Percentiles rank a stretch among this genome's conserved stretches.
These are phyloP conservation scores for Phaetusa simplex DNA, from an alignment of 2,113 vertebrate species.

Conservation along the genomic window DNA sequence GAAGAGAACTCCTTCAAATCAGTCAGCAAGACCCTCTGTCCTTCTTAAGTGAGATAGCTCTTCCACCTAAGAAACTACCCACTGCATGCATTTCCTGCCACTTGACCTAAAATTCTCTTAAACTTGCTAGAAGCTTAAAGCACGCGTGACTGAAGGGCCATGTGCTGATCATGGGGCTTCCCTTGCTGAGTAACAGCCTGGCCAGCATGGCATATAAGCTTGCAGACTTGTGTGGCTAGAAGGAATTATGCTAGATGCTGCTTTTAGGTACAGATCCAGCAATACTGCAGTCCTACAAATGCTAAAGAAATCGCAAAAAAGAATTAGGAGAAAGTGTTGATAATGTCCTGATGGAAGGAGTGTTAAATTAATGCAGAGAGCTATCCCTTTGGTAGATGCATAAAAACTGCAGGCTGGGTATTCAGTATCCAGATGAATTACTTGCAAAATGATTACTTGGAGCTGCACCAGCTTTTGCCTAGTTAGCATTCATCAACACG, in stretches of 20 bases:
- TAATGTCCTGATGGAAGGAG: background rate
- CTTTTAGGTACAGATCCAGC: background rate
- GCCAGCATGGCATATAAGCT: background rate
- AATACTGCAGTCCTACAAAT: background rate
- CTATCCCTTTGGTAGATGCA: background rate
- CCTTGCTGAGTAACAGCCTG: background rate
- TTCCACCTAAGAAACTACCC: background rate
- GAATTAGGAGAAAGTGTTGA: background rate
- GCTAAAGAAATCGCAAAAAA: background rate
- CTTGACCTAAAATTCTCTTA: background rate
- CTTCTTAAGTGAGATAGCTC: background rate
- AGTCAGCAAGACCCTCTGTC: background rate
- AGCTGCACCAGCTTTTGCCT: background rate
- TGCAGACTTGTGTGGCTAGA: background rate
- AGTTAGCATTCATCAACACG: background rate
- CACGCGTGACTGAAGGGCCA: fast-evolving
- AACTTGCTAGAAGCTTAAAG: background rate
- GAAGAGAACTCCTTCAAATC: background rate
- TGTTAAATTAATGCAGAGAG: background rate
- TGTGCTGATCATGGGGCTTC: fast-evolving
- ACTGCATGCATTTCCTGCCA: fast-evolving
- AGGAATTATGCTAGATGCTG: background rate
- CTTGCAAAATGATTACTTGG: background rate
- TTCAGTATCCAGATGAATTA: background rate
- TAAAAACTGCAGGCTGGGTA: background rate